Conservation (phyloP, 30 jellyfish, hydroid and myxozoan species). For the Mastigias papua region DNA sequence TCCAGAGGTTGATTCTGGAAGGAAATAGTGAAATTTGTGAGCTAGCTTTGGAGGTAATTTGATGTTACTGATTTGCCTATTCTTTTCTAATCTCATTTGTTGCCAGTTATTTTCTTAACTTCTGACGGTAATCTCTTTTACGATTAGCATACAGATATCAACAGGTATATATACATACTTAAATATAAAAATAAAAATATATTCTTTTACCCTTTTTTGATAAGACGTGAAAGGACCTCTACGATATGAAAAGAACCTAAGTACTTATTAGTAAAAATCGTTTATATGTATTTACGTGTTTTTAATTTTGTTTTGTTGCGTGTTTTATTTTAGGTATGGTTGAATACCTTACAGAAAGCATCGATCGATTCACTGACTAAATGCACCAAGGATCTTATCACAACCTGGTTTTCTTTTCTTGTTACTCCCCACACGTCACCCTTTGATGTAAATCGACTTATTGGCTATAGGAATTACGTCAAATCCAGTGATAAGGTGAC, state of each 20-base stretch:
- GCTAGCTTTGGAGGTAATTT: slow-evolving; percentile 63
- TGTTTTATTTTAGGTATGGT: slow-evolving; percentile 51
- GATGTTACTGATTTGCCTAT: neutral
- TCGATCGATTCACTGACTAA: slow-evolving; percentile 46
- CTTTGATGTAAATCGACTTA: slow-evolving; percentile 30
- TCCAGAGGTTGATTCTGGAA: slow-evolving; percentile 82
- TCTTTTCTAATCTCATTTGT: neutral
- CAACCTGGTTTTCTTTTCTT: slow-evolving; percentile 65
- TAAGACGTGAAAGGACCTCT: no score
- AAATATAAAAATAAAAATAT: no score
- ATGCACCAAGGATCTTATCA: slow-evolving; percentile 36
- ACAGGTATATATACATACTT: neutral
- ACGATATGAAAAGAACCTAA: no score
- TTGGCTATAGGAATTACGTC: slow-evolving; percentile 23
- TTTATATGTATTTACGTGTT: neutral
- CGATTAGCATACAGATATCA: neutral
- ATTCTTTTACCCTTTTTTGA: no score
- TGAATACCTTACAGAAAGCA: slow-evolving; percentile 36
- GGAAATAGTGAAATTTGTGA: slow-evolving; percentile 46
- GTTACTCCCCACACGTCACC: slow-evolving; percentile 49
- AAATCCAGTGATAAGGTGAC: neutral
- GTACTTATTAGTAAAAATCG: no score
- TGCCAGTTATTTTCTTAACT: no score
- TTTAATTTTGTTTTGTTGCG: neutral
- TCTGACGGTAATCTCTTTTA: no score